phyloP scores from a whole-genome alignment of 1,140 invertebrate genomes.

The Drosophila malerkotliana region DNA sequence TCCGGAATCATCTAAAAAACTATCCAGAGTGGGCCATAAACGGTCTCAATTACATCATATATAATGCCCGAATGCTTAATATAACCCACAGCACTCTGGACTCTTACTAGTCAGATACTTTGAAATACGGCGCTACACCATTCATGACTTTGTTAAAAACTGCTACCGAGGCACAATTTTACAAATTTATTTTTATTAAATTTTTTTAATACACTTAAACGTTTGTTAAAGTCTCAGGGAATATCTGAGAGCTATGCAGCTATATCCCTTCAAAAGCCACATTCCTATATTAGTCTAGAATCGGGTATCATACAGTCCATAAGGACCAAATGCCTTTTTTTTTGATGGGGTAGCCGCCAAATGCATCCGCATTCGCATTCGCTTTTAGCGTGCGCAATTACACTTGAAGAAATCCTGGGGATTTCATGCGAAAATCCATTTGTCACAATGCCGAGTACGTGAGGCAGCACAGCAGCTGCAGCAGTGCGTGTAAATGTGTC shows the following conservation, averaged over 20 bases:
- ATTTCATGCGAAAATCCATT: constrained; percentile 80
- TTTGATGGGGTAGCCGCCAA: constrained; percentile 22
- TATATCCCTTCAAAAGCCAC: no score
- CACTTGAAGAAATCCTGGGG: constrained; percentile 80
- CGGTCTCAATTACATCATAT: constrained; percentile 62
- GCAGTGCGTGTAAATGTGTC: constrained; percentile 76
- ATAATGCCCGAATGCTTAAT: constrained; percentile 48
- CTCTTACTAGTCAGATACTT: no score
- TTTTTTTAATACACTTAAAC: no score
- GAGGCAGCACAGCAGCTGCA: constrained; percentile 58
- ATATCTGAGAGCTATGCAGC: no score
- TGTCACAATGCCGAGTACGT: constrained; percentile 80
- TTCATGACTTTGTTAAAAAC: no score
- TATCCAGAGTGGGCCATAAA: constrained; percentile 63
- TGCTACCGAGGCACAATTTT: no score
- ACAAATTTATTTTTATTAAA: no score
- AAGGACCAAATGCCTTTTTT: neutral
- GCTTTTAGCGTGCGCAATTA: constrained; percentile 79
- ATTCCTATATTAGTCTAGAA: neutral
- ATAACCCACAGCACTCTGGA: neutral
- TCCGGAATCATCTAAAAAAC: constrained; percentile 38
- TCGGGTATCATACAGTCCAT: neutral
- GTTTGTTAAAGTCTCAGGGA: no score
- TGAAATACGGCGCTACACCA: no score
- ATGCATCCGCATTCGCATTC: constrained; percentile 65